Evolutionary conservation across 2,888 invertebrate genomes (phyloP), one percentile per base, ranked within the genome.

Genomic region (Heliconius charithonia): DNA sequence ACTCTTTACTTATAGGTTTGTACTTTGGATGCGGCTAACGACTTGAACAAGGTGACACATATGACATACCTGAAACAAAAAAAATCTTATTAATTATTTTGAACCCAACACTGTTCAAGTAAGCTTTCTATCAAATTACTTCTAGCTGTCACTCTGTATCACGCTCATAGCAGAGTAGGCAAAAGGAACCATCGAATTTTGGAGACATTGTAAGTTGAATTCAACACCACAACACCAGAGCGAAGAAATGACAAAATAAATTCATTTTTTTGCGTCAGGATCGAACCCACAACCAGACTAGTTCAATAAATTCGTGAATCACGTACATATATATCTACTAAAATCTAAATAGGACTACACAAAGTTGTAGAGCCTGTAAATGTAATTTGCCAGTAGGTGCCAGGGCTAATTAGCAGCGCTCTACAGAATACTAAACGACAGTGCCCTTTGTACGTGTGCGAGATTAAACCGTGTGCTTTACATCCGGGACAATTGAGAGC

Each of bases 391-490:
- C 29, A 25, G 25, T 41, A 67, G 32, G 37, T 37, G 51, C 71
- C 32, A 32, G 56, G 10, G 56, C 25, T 78, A 78, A 80, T 80
- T 75, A 80, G 67, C 75, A 70, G 76, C 78, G 76, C 45, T 71
- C 74, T 75, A 71, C 85, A 79, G 84, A 88, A 77, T 87, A 86
- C 88, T 67, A 77, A 84, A 85, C 85, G 81, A 82, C 80, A 78
- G 82, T 77, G 84, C 69, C 79, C 76, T 78, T 76, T 81, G 77
- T 81, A 84, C 73, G 41, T 59, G 56, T 51, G 89, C 87, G 89
- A 90, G 88, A 89, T 89, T 88, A 88, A 87, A 90, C 89, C 89
- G 88, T 90, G 89, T 87, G 89, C 90, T 89, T 87, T 86, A 87
- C 88, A 89, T 92, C 92, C 91, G 91, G 89, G 84, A 72, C 71